Conservation (phyloP, 2,888 invertebrate species). For the Sarcophaga caerulescens region DNA sequence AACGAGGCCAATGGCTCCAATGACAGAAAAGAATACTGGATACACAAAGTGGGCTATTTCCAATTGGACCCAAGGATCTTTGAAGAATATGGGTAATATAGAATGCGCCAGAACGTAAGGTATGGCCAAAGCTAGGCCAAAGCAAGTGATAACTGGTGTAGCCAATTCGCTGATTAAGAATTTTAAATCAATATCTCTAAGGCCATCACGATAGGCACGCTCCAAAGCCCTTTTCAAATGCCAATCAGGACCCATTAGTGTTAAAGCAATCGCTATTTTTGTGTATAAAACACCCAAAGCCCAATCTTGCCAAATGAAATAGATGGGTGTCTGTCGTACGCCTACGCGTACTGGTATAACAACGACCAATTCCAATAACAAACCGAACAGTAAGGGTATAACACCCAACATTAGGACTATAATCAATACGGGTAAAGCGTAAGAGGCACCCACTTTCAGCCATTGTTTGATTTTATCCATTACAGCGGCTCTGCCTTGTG, state of each 20-base stretch:
- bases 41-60: slow-evolving; percentile 93
- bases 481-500: slow-evolving; percentile 91
- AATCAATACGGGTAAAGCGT: slow-evolving; percentile 87
- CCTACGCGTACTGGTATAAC: slow-evolving; percentile 97
- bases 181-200: slow-evolving; percentile 94
- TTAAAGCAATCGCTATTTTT: slow-evolving; percentile 97
- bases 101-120: slow-evolving; percentile 96
- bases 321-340: slow-evolving; percentile 93
- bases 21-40: slow-evolving; percentile 91
- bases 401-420: slow-evolving; percentile 90
- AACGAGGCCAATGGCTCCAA: slow-evolving; percentile 86
- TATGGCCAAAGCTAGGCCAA: slow-evolving; percentile 93
- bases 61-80: slow-evolving; percentile 86
- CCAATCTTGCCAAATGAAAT: slow-evolving; percentile 98
- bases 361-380: slow-evolving; percentile 94
- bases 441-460: slow-evolving; percentile 88
- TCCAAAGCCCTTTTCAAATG: slow-evolving; percentile 95
- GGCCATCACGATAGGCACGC: slow-evolving; percentile 95
- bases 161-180: slow-evolving; percentile 93
- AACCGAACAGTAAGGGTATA: slow-evolving; percentile 94
- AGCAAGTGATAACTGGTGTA: slow-evolving; percentile 92
- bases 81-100: slow-evolving; percentile 86
- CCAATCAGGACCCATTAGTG: slow-evolving; percentile 99
- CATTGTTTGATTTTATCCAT: slow-evolving; percentile 87
- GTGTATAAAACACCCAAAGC: slow-evolving; percentile 98